Base-by-base conservation (phyloP, 2,113 vertebrate species). In the Brachyhypopomus occidentalis region DNA sequence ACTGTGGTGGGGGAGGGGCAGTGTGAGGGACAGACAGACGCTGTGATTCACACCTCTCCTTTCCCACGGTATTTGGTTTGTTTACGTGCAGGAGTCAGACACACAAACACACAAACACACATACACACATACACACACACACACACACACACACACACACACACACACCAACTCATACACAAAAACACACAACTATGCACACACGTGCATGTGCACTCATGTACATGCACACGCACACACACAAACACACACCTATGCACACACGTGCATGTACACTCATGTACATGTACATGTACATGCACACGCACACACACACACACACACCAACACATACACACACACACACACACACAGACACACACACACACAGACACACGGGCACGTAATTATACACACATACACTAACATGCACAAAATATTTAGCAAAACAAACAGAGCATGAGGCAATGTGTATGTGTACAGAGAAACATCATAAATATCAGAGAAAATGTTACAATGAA, bases 51-150 rank as follows among this genome's bases (percentile, higher is more conserved):
- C 90, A 88, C 90, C 89, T 89, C 85, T 79, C 82, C 88, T 81
- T 92, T 93, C 91, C 89, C 92, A 93, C 89, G 90, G 89, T 91
- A 84, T 92, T 93, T 86, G 87, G 89, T 92, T 92, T 91, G 90
- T 93, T 92, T 91, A 91, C 89, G 77, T 84, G 86, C 81, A 78
- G 84, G 87, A 90, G 84, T 90, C 87, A 76, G 87, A 89, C 86
- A 89, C 89, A 88, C 76, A 75, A 48, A 69, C 69, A 70, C 20
- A 62, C 58, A 63, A 11, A 8, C 62, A 81, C 85, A 17, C 48
- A n/a, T 14, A 38, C 71, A 22, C 76, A 79, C 63, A 52, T 27
- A 36, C 75, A 77, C 71, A 75, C 48, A 20, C 62, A 78, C 36
- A 76, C 41, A 9, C 75, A 78, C 67, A 45, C 45, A 78, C 59